Base-by-base conservation (phyloP, 2,797 vertebrate species). In the Florisuga fusca region DNA sequence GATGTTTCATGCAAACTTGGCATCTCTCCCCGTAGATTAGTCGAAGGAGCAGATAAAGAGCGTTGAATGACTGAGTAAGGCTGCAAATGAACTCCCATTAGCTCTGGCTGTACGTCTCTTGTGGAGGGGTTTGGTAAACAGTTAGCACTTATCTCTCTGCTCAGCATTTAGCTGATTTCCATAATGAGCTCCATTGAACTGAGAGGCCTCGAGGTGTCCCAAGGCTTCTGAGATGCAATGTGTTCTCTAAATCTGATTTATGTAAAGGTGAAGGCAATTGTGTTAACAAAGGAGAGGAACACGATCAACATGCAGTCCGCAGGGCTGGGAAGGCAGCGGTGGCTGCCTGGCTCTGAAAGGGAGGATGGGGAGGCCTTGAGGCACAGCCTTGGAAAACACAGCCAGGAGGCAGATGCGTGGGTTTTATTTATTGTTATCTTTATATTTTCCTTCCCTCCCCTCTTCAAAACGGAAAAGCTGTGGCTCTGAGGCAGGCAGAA, bases 111-210 rank as follows among this genome's bases (percentile, higher is more conserved):
- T 46, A 4, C 68, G 79, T 97, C 95, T 96, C 95, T 91, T 84
- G 96, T 84, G 96, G 71, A 94, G 83, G 93, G 92, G 86, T 74
- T 84, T 93, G 92, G 96, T 97, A 97, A 98, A 97, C 96, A 97
- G 94, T 93, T 93, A 18, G 15, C 89, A 97, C 96, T 98, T 98
- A 97, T 96, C 97, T 97, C 79, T 77, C 95, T 84, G 94, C 95
- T 98, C 97, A 96, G 96, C 94, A 94, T 97, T 98, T 97, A 97
- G 96, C 96, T 97, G 97, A 97, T 98, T 98, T 98, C 97, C 96
- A 97, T 98, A 98, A 98, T 97, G 94, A 98, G 97, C 96, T 97
- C 94, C 96, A 96, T 85, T 95, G 97, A 98, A 97, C 97, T 95
- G 92, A n/a, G 38, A 95, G 97, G 97, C 97, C 97, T 97, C 87